Conservation (phyloP, 2,113 vertebrate species). For the Smithornis capensis region DNA sequence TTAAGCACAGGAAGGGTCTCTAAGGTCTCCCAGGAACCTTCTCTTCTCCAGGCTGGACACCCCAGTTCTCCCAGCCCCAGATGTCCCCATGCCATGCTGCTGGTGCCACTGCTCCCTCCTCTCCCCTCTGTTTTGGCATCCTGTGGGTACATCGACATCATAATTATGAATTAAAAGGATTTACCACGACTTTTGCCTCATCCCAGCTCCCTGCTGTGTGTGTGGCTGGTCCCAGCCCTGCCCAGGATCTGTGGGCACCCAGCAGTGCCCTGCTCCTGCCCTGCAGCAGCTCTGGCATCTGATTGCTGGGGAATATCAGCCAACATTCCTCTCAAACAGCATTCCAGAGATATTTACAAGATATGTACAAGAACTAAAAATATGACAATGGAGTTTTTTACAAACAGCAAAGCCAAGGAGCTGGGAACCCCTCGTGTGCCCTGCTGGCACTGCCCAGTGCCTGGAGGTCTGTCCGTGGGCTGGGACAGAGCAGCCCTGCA, state of each 20-base stretch:
- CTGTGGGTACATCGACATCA: neutral
- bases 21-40: neutral
- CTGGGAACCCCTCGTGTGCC: neutral
- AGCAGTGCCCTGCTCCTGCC: neutral
- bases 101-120: neutral
- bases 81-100: neutral
- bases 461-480: fast-evolving
- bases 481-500: neutral
- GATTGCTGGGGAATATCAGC: neutral
- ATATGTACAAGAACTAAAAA: neutral
- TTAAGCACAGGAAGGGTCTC: neutral
- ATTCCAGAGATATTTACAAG: slow-evolving; percentile 15
- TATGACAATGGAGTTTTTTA: neutral
- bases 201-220: neutral
- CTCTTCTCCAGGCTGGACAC: neutral
- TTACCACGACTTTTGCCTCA: neutral
- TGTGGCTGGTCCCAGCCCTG: neutral
- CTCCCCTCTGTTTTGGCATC: neutral
- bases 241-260: neutral
- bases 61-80: neutral
- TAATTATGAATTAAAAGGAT: neutral
- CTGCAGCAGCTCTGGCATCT: neutral
- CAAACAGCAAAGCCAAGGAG: neutral
- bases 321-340: neutral
- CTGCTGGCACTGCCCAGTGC: neutral